Conservation (phyloP, 1,140 invertebrate species). For the Telenomus remus region DNA sequence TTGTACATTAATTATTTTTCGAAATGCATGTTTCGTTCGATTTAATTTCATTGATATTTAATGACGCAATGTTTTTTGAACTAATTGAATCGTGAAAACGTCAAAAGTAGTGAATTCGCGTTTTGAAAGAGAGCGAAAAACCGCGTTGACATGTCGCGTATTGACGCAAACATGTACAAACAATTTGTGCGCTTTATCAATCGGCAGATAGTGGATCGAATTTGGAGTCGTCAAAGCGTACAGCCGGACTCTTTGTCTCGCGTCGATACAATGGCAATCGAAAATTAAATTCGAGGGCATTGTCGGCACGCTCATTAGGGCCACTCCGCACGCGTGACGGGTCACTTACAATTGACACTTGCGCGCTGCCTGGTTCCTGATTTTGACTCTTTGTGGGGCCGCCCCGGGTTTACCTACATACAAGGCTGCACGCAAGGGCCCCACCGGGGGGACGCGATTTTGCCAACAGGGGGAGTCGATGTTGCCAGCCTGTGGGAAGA, state of each 20-base stretch:
- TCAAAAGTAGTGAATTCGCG: no score
- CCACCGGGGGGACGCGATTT: constrained; percentile 15
- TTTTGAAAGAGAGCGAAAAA: not conserved
- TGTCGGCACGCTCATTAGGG: constrained; percentile 43
- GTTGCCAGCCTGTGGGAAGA: constrained; percentile 32
- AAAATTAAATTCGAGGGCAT: constrained; percentile 37
- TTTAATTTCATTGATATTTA: no score
- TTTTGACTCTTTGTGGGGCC: constrained; percentile 37
- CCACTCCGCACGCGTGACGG: constrained; percentile 46
- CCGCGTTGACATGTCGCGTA: constrained; percentile 6
- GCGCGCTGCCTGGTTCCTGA: constrained; percentile 31
- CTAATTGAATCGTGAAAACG: no score
- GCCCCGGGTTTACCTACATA: constrained; percentile 2
- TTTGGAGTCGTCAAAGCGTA: constrained; percentile 31
- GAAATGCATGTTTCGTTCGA: no score
- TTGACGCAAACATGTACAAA: constrained; percentile 8
- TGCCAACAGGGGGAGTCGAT: constrained; percentile 6
- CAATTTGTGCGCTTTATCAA: constrained; percentile 22
- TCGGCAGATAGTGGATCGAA: constrained; percentile 11
- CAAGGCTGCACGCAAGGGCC: constrained; percentile 8
- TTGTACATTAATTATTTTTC: no score
- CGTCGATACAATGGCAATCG: constrained; percentile 45
- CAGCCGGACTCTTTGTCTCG: constrained; percentile 45
- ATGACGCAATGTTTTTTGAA: no score
- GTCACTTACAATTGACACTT: constrained; percentile 40